A percentile compares a stretch with the other conserved stretches of the same genome.
These are phyloP conservation scores for Melanostoma scalare DNA, from an alignment of 2,888 invertebrate species.

Conservation along the genomic window DNA sequence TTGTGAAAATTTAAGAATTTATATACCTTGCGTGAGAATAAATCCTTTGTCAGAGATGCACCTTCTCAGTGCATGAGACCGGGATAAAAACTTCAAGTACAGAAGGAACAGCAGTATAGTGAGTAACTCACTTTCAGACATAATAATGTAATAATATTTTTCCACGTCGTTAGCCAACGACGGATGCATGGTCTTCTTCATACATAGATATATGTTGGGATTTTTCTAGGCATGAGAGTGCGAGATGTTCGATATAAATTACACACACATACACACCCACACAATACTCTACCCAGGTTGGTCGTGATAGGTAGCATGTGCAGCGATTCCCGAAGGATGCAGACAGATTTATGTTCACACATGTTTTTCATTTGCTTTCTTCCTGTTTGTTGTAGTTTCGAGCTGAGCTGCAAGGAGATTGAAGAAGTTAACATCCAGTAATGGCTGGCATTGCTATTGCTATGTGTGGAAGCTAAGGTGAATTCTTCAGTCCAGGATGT, in stretches of 20 bases:
- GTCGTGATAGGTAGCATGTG: constrained; percentile 69
- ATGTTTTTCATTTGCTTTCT: constrained; percentile 44
- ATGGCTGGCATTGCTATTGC: no score
- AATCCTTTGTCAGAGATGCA: constrained; percentile 51
- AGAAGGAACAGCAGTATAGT: constrained; percentile 25
- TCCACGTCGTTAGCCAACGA: constrained; percentile 60
- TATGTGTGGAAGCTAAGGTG: no score
- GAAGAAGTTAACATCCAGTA: background rate
- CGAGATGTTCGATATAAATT: constrained; percentile 53
- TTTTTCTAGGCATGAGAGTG: constrained; percentile 18
- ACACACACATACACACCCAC: constrained; percentile 20
- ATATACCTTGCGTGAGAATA: constrained; percentile 62
- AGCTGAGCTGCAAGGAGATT: background rate
- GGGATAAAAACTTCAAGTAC: constrained; percentile 54
- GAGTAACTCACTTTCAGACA: constrained; percentile 69
- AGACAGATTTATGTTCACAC: constrained; percentile 71
- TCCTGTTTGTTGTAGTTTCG: constrained; percentile 6
- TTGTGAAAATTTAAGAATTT: constrained; percentile 55
- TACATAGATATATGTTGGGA: constrained; percentile 8
- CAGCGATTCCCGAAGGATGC: constrained; percentile 65
- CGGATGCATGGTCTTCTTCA: background rate
- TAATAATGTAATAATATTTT: constrained; percentile 72
- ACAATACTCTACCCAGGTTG: constrained; percentile 44
- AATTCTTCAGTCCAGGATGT: no score
- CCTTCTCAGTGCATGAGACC: constrained; percentile 9